Conservation (phyloP, 1,140 invertebrate species). For the Drosophila arawakana region DNA sequence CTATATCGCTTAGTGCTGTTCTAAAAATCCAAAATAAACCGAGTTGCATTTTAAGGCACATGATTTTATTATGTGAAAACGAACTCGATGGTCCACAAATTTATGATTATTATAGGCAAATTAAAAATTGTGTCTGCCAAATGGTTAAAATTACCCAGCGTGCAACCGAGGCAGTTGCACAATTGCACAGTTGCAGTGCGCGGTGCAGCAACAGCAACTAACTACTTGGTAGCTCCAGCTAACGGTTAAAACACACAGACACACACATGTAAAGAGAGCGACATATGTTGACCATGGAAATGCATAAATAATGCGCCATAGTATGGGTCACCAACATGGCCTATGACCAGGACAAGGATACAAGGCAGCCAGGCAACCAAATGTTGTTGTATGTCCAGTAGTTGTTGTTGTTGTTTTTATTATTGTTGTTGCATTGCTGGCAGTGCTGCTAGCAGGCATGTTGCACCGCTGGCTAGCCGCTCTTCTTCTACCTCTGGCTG, state of each 20-base stretch:
- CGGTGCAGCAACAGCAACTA: constrained; percentile 42
- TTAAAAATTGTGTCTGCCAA: no score
- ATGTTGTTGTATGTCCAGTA: constrained; percentile 5
- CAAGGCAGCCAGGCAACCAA: constrained; percentile 31
- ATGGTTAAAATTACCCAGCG: no score
- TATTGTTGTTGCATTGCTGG: constrained; percentile 23
- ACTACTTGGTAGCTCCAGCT: constrained; percentile 74
- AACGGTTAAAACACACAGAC: constrained; percentile 65
- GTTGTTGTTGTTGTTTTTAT: constrained; percentile 17
- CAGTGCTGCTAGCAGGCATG: constrained; percentile 29
- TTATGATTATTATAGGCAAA: no score
- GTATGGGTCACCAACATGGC: constrained; percentile 68
- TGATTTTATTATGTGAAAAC: no score
- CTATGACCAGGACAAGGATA: constrained; percentile 68
- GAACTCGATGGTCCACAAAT: no score
- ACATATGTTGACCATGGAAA: constrained; percentile 83
- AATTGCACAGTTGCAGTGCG: constrained; percentile 34
- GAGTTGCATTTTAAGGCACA: no score
- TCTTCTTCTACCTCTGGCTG: constrained; percentile 6
- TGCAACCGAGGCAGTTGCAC: constrained; percentile 17
- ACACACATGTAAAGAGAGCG: constrained; percentile 18
- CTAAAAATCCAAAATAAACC: no score
- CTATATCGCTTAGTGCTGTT: no score
- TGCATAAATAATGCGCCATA: constrained; percentile 82
- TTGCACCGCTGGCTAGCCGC: constrained; percentile 14